Base-by-base conservation (phyloP, 1,140 invertebrate genomes). In the Mycetomoellerius zeteki region DNA sequence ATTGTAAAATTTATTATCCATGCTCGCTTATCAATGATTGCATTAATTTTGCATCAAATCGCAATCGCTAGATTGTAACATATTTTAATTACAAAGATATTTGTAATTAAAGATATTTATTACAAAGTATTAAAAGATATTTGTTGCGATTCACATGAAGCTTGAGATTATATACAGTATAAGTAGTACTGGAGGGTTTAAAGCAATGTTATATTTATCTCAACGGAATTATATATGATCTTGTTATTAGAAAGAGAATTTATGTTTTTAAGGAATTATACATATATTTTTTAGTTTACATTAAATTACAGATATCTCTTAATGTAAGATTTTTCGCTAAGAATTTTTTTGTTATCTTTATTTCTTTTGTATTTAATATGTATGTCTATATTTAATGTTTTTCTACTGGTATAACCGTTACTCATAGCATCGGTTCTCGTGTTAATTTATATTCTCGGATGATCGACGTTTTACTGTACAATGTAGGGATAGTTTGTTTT, bases 231-330 rank as follows among this genome's bases (percentile, higher is more conserved):
- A 84, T 60, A 84, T 33, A 33, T 62, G 60, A 75, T 84, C 52
- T 82, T 73, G 54, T 75, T 84, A 50, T 60, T 75, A 84, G 54
- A 73, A 27, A 84, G 69, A 60, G 37, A 84, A 84, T 75, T 84
- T 84, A 82, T 72, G 58, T 84, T 73, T 84, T 84, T 84, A 75
- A 75, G 80, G 19, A 84, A 62, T 60, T 84, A 75, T 58, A 69
- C 52, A 19, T 43, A 47, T 43, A 43, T 73, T 75, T 73, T 5
- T 30, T 60, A 60, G 19, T 75, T 62, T 47, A 54, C 12, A 82
- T 30, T 60, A 71, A 21, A 37, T n/a, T 24, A 71, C 24, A 62
- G 12, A 27, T 80, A 69, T 69, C 16, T 54, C 24, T 33, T 84
- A 33, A 43, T 82, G 37, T 80, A 52, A 67, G 27, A 77, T n/a